Evolutionary conservation across 1,140 invertebrate genomes (phyloP).

Genomic region (Sarcophaga peregrina): DNA sequence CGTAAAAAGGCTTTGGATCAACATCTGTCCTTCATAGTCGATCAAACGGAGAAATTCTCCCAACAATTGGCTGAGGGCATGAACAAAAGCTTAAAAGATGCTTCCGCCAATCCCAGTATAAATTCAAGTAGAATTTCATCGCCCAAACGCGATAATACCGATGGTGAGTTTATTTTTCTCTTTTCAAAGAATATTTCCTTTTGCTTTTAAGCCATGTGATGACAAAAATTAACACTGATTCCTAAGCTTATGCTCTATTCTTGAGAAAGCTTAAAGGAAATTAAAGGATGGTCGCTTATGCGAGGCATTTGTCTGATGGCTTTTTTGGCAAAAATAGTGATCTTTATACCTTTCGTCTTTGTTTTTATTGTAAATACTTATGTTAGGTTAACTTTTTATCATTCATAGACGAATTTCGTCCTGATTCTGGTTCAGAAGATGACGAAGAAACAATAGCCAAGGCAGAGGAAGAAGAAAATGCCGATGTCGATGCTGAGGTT

Average conservation of each 20-base stretch:
- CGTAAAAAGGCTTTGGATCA: slow-evolving; percentile 95
- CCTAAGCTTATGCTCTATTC: slow-evolving; percentile 60
- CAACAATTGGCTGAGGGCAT: slow-evolving; percentile 87
- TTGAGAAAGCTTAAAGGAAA: slow-evolving; percentile 54
- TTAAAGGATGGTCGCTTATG: slow-evolving; percentile 60
- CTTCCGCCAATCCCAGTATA: slow-evolving; percentile 53
- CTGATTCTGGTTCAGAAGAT: slow-evolving; percentile 77
- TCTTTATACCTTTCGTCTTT: slow-evolving; percentile 23
- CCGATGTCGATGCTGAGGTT: slow-evolving; percentile 82
- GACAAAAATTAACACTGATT: slow-evolving; percentile 58
- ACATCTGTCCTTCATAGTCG: slow-evolving; percentile 97
- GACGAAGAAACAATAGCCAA: slow-evolving; percentile 97
- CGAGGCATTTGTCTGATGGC: slow-evolving; percentile 65
- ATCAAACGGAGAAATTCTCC: slow-evolving; percentile 98
- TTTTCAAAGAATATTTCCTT: neutral
- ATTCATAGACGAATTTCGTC: slow-evolving; percentile 81
- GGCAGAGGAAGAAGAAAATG: slow-evolving; percentile 81
- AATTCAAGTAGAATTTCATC: slow-evolving; percentile 68
- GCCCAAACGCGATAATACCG: slow-evolving; percentile 66
- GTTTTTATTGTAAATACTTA: neutral
- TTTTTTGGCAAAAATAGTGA: slow-evolving; percentile 30
- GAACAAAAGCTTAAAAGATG: slow-evolving; percentile 65
- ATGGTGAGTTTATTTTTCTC: slow-evolving; percentile 65
- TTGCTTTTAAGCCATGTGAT: slow-evolving; percentile 47
- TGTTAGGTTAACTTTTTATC: neutral